phyloP scores from a whole-genome alignment of 2,888 invertebrate genomes.

The Leptopilina syphax region DNA sequence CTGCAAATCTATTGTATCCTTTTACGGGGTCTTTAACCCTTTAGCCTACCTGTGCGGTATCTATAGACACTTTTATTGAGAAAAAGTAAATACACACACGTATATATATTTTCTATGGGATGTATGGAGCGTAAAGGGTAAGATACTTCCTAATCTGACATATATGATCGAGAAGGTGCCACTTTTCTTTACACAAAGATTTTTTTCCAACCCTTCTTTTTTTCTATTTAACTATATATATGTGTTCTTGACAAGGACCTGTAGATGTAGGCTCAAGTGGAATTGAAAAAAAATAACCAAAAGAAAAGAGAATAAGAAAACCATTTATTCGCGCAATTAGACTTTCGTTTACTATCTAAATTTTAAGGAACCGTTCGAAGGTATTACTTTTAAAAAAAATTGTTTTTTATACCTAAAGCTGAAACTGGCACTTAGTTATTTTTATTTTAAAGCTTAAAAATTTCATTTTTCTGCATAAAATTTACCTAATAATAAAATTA shows the following conservation, averaged over 20 bases:
- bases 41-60: constrained; percentile 32
- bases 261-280: not conserved
- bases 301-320: too few relatives aligned
- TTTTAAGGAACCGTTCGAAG: too few relatives aligned
- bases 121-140: not conserved
- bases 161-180: constrained; percentile 35
- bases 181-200: constrained; percentile 29
- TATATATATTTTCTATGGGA: not conserved
- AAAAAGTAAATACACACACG: constrained; percentile 31
- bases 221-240: not conserved
- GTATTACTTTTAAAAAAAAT: too few relatives aligned
- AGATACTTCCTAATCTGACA: constrained; percentile 27
- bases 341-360: too few relatives aligned
- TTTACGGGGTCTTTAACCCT: constrained; percentile 37
- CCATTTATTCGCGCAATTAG: too few relatives aligned
- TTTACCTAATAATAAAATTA: too few relatives aligned
- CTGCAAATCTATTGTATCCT: constrained; percentile 18
- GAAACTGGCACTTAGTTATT: too few relatives aligned
- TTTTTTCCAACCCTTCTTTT: constrained; percentile 20
- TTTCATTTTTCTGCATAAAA: too few relatives aligned
- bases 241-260: not conserved
- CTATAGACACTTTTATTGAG: not conserved
- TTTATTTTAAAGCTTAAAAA: too few relatives aligned
- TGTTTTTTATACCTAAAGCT: too few relatives aligned
- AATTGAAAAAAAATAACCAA: not conserved